phyloP scores from a whole-genome alignment of 2,888 invertebrate species.

The Drosophila algonquin region DNA sequence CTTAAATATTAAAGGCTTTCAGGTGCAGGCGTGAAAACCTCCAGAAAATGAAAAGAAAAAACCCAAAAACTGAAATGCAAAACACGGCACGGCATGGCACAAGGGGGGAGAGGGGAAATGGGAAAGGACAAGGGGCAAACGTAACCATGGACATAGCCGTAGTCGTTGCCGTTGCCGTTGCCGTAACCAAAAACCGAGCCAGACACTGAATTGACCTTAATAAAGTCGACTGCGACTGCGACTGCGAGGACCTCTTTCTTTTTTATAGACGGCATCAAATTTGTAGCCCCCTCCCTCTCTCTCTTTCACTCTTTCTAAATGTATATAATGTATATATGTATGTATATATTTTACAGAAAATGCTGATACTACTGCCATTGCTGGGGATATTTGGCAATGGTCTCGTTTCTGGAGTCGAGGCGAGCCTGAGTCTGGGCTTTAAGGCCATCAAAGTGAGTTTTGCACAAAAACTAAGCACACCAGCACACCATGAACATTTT shows the following conservation, averaged over 20 bases:
- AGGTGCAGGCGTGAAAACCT: constrained; percentile 43
- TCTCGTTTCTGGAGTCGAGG: constrained; percentile 80
- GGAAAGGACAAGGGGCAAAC: constrained; percentile 7
- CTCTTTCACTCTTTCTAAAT: neutral
- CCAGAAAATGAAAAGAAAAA: constrained; percentile 18
- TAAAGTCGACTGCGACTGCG: constrained; percentile 61
- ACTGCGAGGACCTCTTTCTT: constrained; percentile 44
- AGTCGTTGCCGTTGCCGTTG: constrained; percentile 62
- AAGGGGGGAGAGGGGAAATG: neutral
- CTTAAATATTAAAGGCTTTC: constrained; percentile 49
- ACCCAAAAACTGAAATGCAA: constrained; percentile 55
- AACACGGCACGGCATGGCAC: constrained; percentile 32
- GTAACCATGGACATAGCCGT: constrained; percentile 23
- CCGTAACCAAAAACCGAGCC: constrained; percentile 60
- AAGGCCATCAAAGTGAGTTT: constrained; percentile 82
- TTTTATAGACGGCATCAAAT: constrained; percentile 37
- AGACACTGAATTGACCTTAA: constrained; percentile 80
- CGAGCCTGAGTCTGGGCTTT: constrained; percentile 82
- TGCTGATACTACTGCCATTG: constrained; percentile 83
- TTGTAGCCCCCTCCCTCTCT: constrained; percentile 17
- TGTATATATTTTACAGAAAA: constrained; percentile 80
- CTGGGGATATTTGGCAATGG: constrained; percentile 83
- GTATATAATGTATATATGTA: neutral
- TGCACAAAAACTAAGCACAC: constrained; percentile 26
- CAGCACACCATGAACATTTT: constrained; percentile 30